A percentile compares a stretch with the other conserved stretches of the same genome.
Conservation (phyloP, 2,888 invertebrate species). For the Aspidiotus destructor region DNA sequence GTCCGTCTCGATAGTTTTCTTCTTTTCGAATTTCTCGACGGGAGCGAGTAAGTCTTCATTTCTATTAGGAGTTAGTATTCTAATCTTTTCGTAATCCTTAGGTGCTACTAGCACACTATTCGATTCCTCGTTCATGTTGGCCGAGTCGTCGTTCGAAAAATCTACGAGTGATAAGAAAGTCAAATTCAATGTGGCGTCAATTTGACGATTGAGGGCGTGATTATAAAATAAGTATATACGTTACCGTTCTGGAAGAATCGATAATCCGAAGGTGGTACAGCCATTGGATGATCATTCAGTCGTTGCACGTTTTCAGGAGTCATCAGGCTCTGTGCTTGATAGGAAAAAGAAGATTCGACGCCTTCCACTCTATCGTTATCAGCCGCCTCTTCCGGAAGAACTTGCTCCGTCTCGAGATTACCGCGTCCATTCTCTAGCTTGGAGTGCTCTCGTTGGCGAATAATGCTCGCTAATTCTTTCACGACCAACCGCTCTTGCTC, state of each 20-base stretch:
- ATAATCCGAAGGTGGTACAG: slow-evolving; percentile 19
- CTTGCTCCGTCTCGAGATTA: background rate
- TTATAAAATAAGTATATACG: too few relatives aligned
- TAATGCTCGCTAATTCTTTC: slow-evolving; percentile 17
- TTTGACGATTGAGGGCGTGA: too few relatives aligned
- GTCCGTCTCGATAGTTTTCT: background rate
- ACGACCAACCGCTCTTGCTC: slow-evolving; percentile 18
- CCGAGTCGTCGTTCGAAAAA: too few relatives aligned
- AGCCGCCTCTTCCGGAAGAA: background rate
- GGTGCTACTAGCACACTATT: too few relatives aligned
- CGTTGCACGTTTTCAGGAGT: background rate
- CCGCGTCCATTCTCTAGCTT: background rate
- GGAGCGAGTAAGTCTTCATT: too few relatives aligned
- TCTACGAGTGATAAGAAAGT: too few relatives aligned
- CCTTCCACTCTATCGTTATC: background rate
- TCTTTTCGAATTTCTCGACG: background rate
- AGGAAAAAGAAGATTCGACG: background rate
- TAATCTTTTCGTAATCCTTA: too few relatives aligned
- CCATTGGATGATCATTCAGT: slow-evolving; percentile 14
- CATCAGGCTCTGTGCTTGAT: background rate
- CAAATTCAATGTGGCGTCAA: too few relatives aligned
- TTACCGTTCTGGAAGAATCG: slow-evolving; percentile 16
- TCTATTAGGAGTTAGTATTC: too few relatives aligned
- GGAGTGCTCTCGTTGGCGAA: background rate
- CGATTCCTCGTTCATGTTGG: too few relatives aligned